These are phyloP conservation scores for Eumeta japonica DNA, from an alignment of 1,140 invertebrate species.

Conservation along the genomic window DNA sequence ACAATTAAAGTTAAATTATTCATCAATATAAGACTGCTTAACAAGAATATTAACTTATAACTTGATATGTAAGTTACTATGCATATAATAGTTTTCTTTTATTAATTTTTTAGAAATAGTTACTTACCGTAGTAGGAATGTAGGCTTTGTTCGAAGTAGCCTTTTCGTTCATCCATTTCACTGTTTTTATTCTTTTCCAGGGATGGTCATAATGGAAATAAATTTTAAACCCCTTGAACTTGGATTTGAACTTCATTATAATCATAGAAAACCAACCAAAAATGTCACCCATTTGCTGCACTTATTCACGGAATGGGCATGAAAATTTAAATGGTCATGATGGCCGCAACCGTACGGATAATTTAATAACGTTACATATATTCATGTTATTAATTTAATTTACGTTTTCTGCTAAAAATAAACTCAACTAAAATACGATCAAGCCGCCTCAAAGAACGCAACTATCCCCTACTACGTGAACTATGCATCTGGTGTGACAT, in stretches of 20 bases:
- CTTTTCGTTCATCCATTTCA: conserved; percentile 60
- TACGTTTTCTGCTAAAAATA: no score
- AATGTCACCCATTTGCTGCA: conserved; percentile 45
- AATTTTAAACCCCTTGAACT: conserved; percentile 47
- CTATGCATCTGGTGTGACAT: no score
- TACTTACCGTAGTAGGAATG: conserved; percentile 57
- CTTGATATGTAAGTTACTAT: neutral
- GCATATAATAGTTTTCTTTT: conserved; percentile 7
- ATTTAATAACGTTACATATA: conserved; percentile 26
- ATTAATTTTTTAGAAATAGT: conserved; percentile 7
- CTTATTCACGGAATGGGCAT: conserved; percentile 20
- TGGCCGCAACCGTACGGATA: conserved; percentile 26
- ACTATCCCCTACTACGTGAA: no score
- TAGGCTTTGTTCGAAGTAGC: conserved; percentile 58
- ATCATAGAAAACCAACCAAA: conserved; percentile 52
- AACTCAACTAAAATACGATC: no score
- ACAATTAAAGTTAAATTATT: no score
- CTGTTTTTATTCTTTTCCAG: conserved; percentile 42
- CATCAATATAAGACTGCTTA: no score
- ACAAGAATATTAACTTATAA: conserved; percentile 8
- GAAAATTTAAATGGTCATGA: conserved; percentile 45
- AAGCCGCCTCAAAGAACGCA: no score
- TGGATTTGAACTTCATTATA: conserved; percentile 55
- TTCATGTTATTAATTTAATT: conserved; percentile 40
- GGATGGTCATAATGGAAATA: conserved; percentile 45